A percentile compares a stretch with the other conserved stretches of the same genome.
Conservation (phyloP, 2,797 vertebrate genomes). For the Chelonia mydas region DNA sequence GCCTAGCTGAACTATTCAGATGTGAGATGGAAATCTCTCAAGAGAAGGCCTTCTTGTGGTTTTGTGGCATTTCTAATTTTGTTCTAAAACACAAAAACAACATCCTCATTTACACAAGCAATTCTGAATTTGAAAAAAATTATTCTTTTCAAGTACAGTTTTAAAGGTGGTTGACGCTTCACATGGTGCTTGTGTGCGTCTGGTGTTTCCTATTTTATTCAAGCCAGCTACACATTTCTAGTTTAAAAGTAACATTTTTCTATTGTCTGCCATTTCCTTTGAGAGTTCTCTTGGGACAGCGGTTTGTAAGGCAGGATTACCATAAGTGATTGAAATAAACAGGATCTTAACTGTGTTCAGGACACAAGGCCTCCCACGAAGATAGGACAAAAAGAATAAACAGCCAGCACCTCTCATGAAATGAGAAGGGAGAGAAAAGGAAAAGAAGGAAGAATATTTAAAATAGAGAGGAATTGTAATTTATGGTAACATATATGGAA, state of each 20-base stretch:
- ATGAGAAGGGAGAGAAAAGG: neutral
- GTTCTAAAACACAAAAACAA: neutral
- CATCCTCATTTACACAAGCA: neutral
- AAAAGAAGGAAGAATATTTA: neutral
- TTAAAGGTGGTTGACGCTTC: neutral
- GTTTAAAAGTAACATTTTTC: neutral
- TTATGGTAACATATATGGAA: neutral
- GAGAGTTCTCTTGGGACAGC: neutral
- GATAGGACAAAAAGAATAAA: neutral
- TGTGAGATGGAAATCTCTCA: neutral
- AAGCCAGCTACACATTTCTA: neutral
- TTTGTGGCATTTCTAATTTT: neutral
- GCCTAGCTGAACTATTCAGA: neutral
- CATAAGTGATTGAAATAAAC: neutral
- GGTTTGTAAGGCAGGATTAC: neutral
- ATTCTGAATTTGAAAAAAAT: neutral
- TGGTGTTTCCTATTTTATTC: neutral
- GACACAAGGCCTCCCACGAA: neutral
- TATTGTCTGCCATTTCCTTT: neutral
- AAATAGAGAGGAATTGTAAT: neutral
- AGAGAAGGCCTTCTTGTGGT: neutral
- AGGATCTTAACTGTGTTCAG: neutral
- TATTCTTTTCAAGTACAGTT: fast-evolving
- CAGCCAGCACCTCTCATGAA: neutral
- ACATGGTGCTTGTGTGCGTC: neutral